A percentile compares a stretch with the other conserved stretches of the same genome.
phyloP scores from a whole-genome alignment of 1,140 invertebrate species.

The Drosophila nikananu region DNA sequence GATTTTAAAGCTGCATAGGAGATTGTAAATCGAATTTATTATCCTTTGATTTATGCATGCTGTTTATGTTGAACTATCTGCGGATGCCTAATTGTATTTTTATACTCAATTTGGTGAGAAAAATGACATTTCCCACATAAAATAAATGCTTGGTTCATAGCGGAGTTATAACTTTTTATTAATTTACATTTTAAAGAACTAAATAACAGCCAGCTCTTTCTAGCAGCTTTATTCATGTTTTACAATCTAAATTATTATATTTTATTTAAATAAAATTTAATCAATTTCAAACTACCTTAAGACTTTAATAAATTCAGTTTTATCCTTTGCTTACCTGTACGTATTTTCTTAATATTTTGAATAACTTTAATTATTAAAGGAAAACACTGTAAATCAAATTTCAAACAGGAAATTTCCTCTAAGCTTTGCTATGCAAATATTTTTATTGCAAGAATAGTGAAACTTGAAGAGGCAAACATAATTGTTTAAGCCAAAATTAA shows the following conservation, averaged over 20 bases:
- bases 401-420: not conserved
- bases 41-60: slow-evolving; percentile 26
- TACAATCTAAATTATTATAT: not conserved
- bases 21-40: slow-evolving; percentile 26
- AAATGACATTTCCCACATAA: not conserved
- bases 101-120: no score
- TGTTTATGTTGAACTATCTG: slow-evolving; percentile 1
- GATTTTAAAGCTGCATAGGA: slow-evolving; percentile 22
- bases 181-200: no score
- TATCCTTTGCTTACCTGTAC: not conserved
- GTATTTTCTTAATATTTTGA: not conserved
- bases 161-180: no score
- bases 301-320: not conserved
- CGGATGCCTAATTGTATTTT: slow-evolving; percentile 1
- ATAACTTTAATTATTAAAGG: not conserved
- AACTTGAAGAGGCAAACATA: slow-evolving; percentile 1
- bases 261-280: no score
- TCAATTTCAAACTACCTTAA: no score
- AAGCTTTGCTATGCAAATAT: not conserved
- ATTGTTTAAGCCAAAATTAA: slow-evolving; percentile 36
- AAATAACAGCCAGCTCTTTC: no score
- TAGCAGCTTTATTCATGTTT: not conserved
- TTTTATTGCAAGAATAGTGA: slow-evolving; percentile 3
- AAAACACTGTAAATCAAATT: not conserved
- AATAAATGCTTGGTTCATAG: no score